phyloP scores from a whole-genome alignment of 1,140 invertebrate species.

The Alviniconcha marisindica region DNA sequence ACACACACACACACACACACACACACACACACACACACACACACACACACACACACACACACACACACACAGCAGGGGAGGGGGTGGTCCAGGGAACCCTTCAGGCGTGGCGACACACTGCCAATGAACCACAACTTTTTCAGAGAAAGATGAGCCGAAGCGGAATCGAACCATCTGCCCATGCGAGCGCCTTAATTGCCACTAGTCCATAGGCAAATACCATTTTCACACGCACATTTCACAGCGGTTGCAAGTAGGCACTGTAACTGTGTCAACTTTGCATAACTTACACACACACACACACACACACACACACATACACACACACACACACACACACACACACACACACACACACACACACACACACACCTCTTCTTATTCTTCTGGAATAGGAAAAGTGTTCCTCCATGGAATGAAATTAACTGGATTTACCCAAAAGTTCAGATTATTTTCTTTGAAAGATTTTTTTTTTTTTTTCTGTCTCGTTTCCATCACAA shows the following conservation, averaged over 20 bases:
- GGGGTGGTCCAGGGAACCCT: too few relatives aligned
- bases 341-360: neutral
- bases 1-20: neutral
- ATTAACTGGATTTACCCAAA: neutral
- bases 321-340: neutral
- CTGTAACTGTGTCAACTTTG: too few relatives aligned
- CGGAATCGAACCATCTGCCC: too few relatives aligned
- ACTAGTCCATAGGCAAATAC: neutral
- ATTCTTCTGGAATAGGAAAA: neutral
- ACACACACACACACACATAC: neutral
- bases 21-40: constrained; percentile 3
- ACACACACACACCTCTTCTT: neutral
- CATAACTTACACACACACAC: too few relatives aligned
- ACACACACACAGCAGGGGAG: too few relatives aligned
- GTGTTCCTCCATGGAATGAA: too few relatives aligned
- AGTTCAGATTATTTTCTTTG: too few relatives aligned
- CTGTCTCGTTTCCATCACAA: too few relatives aligned
- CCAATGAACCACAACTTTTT: neutral
- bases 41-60: constrained; percentile 11
- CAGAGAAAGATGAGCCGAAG: neutral
- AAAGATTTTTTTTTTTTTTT: too few relatives aligned
- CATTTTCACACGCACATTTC: constrained; percentile 2
- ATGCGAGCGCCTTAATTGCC: neutral
- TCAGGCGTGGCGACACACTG: neutral
- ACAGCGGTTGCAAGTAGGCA: too few relatives aligned